Percentiles rank a stretch among this genome's conserved stretches.
These are phyloP conservation scores for Lasioglossum pauxillum DNA, from an alignment of 2,888 invertebrate genomes.

Conservation along the genomic window DNA sequence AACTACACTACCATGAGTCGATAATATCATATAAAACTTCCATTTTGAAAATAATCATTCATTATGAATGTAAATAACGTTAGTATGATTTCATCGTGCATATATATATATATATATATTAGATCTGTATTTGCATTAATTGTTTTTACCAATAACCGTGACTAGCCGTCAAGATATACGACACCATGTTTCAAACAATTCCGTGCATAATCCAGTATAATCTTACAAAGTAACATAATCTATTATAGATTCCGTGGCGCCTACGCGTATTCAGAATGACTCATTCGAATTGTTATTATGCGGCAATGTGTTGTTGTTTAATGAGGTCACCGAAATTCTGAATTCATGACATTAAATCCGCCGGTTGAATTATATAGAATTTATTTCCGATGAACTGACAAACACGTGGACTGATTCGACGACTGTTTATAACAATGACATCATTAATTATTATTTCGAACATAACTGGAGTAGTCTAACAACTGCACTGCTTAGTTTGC, in stretches of 20 bases:
- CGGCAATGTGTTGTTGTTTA: conserved; percentile 32
- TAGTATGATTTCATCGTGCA: neutral
- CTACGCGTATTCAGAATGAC: conserved; percentile 35
- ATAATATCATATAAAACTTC: neutral
- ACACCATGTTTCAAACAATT: neutral
- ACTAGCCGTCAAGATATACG: conserved; percentile 2
- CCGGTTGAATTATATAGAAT: neutral
- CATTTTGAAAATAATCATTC: neutral
- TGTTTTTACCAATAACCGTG: neutral
- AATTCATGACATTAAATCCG: conserved; percentile 35
- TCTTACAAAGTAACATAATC: conserved; percentile 24
- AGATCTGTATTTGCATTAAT: neutral
- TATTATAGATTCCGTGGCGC: conserved; percentile 14
- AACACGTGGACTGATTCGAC: neutral
- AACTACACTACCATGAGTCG: neutral
- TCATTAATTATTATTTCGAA: conserved; percentile 24
- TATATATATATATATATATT: neutral
- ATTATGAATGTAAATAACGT: neutral
- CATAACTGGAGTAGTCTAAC: neutral
- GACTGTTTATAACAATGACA: conserved; percentile 40
- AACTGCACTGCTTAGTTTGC: conserved; percentile 8
- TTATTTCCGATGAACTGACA: conserved; percentile 2
- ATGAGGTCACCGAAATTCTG: conserved; percentile 22
- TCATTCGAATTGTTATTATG: conserved; percentile 41
- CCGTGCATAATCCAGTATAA: no score